phyloP scores from a whole-genome alignment of 2,888 invertebrate species.

The Gymnocheta viridis region DNA sequence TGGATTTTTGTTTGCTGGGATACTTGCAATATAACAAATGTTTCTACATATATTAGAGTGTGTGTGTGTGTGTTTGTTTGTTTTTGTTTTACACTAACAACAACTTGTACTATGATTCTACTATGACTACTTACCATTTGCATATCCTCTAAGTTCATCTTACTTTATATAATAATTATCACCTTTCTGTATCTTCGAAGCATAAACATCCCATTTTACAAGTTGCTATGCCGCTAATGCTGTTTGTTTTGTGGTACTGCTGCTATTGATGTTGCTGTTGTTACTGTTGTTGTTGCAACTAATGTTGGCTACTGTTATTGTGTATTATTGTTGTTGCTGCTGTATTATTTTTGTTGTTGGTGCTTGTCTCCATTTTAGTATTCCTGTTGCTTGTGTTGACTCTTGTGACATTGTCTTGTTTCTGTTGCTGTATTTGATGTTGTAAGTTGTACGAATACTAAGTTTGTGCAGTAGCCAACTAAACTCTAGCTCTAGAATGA shows the following conservation, averaged over 20 bases:
- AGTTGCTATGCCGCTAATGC: conserved; percentile 64
- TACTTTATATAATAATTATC: conserved; percentile 81
- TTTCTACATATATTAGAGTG: neutral
- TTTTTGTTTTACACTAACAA: conserved; percentile 52
- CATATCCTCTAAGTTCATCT: conserved; percentile 72
- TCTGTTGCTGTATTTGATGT: conserved; percentile 39
- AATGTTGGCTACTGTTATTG: conserved; percentile 43
- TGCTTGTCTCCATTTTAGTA: conserved; percentile 42
- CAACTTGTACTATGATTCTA: conserved; percentile 51
- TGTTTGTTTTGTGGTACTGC: conserved; percentile 64
- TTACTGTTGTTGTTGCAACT: conserved; percentile 37
- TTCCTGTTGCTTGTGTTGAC: conserved; percentile 71
- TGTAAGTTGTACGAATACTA: conserved; percentile 51
- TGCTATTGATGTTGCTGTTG: conserved; percentile 27
- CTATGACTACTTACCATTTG: conserved; percentile 62
- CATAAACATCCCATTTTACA: conserved; percentile 69
- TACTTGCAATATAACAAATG: neutral
- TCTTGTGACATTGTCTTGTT: conserved; percentile 71
- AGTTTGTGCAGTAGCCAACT: conserved; percentile 62
- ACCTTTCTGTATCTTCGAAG: conserved; percentile 74
- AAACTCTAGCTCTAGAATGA: conserved; percentile 64
- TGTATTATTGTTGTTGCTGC: conserved; percentile 18
- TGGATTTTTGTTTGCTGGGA: conserved; percentile 3
- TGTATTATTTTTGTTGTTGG: conserved; percentile 30
- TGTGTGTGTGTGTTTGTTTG: neutral